These are phyloP conservation scores for Theropithecus gelada DNA, from an alignment of 2,113 vertebrate species.

Conservation along the genomic window DNA sequence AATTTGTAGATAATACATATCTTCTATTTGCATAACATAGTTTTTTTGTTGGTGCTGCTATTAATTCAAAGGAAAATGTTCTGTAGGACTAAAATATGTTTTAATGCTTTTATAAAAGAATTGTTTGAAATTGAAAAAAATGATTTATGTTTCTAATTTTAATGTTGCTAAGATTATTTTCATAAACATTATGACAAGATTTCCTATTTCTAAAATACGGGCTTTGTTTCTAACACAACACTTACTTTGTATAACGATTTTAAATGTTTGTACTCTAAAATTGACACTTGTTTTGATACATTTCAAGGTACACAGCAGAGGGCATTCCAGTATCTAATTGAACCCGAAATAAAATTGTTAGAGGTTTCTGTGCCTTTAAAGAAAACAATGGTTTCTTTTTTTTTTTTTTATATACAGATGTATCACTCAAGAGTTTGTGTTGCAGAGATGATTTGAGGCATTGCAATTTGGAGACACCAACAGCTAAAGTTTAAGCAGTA, in stretches of 20 bases:
- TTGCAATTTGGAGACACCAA: background rate
- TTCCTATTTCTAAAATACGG: background rate
- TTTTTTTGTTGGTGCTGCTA: background rate
- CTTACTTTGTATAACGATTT: slow-evolving; percentile 19
- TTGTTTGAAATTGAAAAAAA: background rate
- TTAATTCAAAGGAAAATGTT: slow-evolving; percentile 12
- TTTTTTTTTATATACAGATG: background rate
- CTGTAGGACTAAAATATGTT: background rate
- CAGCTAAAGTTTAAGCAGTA: background rate
- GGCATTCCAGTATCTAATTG: background rate
- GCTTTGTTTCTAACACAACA: background rate
- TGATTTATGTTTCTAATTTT: slow-evolving; percentile 4
- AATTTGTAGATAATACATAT: background rate
- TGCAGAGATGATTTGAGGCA: background rate
- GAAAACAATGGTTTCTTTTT: background rate
- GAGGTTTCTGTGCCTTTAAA: background rate
- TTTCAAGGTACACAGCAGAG: background rate
- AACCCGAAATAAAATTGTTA: background rate
- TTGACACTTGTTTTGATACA: background rate
- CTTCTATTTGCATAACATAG: background rate
- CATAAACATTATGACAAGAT: background rate
- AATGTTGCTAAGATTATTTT: slow-evolving; percentile 6
- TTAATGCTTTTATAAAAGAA: background rate
- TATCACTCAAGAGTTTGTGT: background rate
- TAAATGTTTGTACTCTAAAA: background rate